Conservation (phyloP, 2,113 vertebrate genomes). For the Podocnemis expansa region DNA sequence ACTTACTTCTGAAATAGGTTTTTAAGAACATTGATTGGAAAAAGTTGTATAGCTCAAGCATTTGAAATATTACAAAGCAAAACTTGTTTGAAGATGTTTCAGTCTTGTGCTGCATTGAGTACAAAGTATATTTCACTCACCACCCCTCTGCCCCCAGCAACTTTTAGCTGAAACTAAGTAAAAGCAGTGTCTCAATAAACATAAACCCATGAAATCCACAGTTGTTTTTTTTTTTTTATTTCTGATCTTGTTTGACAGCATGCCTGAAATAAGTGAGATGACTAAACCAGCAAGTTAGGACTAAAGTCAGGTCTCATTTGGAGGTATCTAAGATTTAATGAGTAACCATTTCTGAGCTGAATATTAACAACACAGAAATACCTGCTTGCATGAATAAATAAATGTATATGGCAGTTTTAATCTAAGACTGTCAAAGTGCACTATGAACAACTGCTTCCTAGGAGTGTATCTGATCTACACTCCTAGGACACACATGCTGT, state of each 20-base stretch:
- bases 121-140: slow-evolving; percentile 14
- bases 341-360: slow-evolving; percentile 6
- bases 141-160: background rate
- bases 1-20: slow-evolving; percentile 51
- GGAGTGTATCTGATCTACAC: background rate
- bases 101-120: slow-evolving; percentile 39
- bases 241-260: background rate
- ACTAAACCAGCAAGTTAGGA: slow-evolving; percentile 25
- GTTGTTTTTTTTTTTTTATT: slow-evolving; percentile 39
- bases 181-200: slow-evolving; percentile 16
- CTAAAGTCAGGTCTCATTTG: slow-evolving; percentile 27
- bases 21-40: slow-evolving; percentile 34
- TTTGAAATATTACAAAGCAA: slow-evolving; percentile 37
- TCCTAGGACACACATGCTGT: background rate
- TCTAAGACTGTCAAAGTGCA: slow-evolving; percentile 9
- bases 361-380: slow-evolving; percentile 48
- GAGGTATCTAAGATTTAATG: slow-evolving; percentile 56
- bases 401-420: background rate
- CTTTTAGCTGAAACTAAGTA: slow-evolving; percentile 37
- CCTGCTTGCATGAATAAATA: slow-evolving; percentile 43
- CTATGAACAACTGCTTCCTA: slow-evolving; percentile 20
- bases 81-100: slow-evolving; percentile 31
- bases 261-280: background rate
- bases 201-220: slow-evolving; percentile 45
- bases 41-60: slow-evolving; percentile 21